Base-by-base conservation (phyloP, 2,888 invertebrate species). In the Heliconius charithonia region DNA sequence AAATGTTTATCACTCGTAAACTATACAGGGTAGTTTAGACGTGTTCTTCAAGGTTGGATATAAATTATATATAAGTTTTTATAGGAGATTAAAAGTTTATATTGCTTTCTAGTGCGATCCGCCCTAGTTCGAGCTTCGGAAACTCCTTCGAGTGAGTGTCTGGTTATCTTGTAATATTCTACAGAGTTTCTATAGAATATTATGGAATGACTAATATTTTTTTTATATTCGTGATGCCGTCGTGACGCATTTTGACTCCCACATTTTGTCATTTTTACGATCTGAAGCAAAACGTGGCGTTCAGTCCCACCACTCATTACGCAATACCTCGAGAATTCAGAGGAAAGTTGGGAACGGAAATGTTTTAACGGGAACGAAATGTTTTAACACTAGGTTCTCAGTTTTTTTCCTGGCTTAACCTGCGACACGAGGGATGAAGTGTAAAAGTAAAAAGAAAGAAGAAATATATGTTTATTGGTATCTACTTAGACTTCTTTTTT, bases 21-120 rank as follows among this genome's bases (percentile, higher is more conserved):
- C 51, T 71, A 71, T 32, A 56, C 51, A 29, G 56, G 6, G n/a
- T 56, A 71, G 71, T 71, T 71, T 29, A 13, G 71, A 71, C 32
- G 32, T 56, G 69, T 45, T 45, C 41, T 69, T 71, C 71, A 71
- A 71, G 71, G 71, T 71, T 71, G 32, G n/a, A 29, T 51, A 71
- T 71, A 71, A 56, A 71, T 32, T 41, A 32, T 71, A 71, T 56
- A 32, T 71, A 32, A 71, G 71, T 71, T 71, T 71, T 71, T 71
- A 71, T 56, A 56, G 12, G 27, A 71, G 56, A 32, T 71, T 71
- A 71, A 56, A 56, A 71, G 29, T 71, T 71, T 56, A 56, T 56
- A 71, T 71, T 69, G 69, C 69, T 13, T 41, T 66, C 66, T 45
- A 45, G 41, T 9, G 69, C 25, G n/a, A 41, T 69, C 22, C 32